Evolutionary conservation across 2,113 vertebrate genomes (phyloP), one percentile per base, ranked within the genome.

Genomic region (Narcine bancroftii): DNA sequence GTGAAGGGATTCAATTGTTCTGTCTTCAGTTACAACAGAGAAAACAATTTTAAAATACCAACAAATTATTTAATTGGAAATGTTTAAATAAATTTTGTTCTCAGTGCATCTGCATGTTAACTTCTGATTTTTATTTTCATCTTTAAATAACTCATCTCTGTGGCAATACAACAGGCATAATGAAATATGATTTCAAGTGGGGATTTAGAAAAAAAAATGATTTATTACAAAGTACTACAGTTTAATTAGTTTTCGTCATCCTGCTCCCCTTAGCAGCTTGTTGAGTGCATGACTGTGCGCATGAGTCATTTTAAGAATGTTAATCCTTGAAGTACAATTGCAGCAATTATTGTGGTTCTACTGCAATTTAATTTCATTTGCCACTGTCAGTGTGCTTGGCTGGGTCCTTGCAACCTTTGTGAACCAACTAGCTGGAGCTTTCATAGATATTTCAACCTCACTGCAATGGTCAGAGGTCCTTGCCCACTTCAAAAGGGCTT

Each of bases 191-290:
- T 89, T 91, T 9, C 63, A 47, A 69, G 7, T 47, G 66, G 33
- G 81, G 33, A 87, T 5, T 56, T 60, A 19, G 53, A 91, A 91
- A 60, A 69, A n/a, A 66, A 33, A 13, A 47, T 91, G 89, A 91
- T 91, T 89, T 39, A 89, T 89, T 29, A 71, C 26, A 47, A 45
- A 91, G 42, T 66, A 69, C 10, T 29, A 66, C 89, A 45, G 39
- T 71, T 91, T 69, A 69, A 69, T 69, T 91, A 69, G 63, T 71
- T 91, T 71, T 39, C 26, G 71, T 91, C 66, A 91, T 91, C 89
- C 65, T 91, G n/a, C 42, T 91, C 89, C 47, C 29, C 45, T 47
- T 66, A 69, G 47, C 66, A 91, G 42, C 65, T 65, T 9, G 26
- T 69, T 91, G 42, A 91, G 24, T 91, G 29, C 39, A 26, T 47